A percentile compares a stretch with the other conserved stretches of the same genome.
Evolutionary conservation across 2,797 vertebrate species (phyloP).

Genomic region (Moxostoma hubbsi): DNA sequence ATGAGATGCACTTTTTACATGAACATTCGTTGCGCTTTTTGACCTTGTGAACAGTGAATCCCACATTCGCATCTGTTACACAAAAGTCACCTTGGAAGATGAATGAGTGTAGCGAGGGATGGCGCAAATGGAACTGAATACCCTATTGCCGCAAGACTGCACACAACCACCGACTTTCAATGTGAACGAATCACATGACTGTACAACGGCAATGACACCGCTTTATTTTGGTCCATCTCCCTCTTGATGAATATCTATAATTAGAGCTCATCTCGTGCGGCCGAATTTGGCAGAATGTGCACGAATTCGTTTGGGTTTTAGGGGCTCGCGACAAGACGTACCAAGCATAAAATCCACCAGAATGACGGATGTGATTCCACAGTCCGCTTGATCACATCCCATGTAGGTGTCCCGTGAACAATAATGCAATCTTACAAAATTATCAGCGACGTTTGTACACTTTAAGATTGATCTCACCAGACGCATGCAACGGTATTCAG

Average conservation of each 20-base stretch:
- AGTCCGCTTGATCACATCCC: conserved; percentile 56
- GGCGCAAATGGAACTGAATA: conserved; percentile 68
- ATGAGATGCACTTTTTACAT: background rate
- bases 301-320: conserved; percentile 17
- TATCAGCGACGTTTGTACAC: background rate
- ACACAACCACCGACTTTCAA: conserved; percentile 46
- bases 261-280: conserved; percentile 45
- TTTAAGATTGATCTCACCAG: background rate
- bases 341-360: background rate
- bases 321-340: conserved; percentile 17
- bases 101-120: conserved; percentile 72
- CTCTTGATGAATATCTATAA: conserved; percentile 67
- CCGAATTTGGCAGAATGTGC: conserved; percentile 24
- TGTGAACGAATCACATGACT: conserved; percentile 53
- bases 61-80: conserved; percentile 45
- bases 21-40: background rate
- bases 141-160: conserved; percentile 54
- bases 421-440: conserved; percentile 31
- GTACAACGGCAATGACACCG: conserved; percentile 66
- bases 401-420: conserved; percentile 44
- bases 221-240: conserved; percentile 64
- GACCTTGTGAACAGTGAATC: conserved; percentile 26
- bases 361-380: conserved; percentile 62
- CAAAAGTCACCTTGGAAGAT: conserved; percentile 80
- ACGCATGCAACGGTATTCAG: background rate